Percentiles rank a stretch among this genome's conserved stretches.
These are phyloP conservation scores for Apodemia zela DNA, from an alignment of 2,888 invertebrate genomes.

Conservation along the genomic window DNA sequence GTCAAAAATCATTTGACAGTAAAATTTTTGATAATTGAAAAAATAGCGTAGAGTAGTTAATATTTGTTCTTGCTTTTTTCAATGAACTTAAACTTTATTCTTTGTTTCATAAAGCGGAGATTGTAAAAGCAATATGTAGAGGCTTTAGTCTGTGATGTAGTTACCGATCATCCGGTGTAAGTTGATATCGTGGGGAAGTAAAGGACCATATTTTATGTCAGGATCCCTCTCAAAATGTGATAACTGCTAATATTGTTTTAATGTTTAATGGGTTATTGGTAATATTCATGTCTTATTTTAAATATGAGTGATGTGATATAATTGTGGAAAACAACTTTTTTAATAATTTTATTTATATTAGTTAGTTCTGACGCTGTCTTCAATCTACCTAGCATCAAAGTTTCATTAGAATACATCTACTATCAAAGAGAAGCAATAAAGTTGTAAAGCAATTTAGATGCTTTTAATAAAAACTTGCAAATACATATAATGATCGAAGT, in stretches of 20 bases:
- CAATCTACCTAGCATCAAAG: too few species aligned
- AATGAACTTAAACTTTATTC: conserved; percentile 29
- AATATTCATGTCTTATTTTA: not conserved
- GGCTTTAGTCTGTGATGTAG: conserved; percentile 51
- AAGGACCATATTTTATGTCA: conserved; percentile 45
- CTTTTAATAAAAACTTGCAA: too few species aligned
- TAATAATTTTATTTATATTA: too few species aligned
- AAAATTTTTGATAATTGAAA: conserved; percentile 29
- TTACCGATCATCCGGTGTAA: conserved; percentile 71
- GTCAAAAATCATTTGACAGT: conserved; percentile 18
- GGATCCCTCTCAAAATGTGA: conserved; percentile 38
- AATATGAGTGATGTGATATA: too few species aligned
- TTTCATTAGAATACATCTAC: not conserved
- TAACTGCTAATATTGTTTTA: conserved; percentile 8
- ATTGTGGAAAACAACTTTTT: too few species aligned
- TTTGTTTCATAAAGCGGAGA: conserved; percentile 28
- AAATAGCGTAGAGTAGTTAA: conserved; percentile 32
- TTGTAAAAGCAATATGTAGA: conserved; percentile 27
- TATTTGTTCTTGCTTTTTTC: conserved; percentile 27
- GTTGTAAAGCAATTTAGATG: too few species aligned
- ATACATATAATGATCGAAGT: too few species aligned
- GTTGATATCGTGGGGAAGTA: conserved; percentile 71
- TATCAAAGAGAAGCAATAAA: too few species aligned
- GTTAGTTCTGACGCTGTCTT: too few species aligned
- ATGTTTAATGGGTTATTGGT: conserved; percentile 20